A percentile compares a stretch with the other conserved stretches of the same genome.
These are phyloP conservation scores for Tapirus terrestris DNA, from an alignment of 2,113 vertebrate genomes.

Conservation along the genomic window DNA sequence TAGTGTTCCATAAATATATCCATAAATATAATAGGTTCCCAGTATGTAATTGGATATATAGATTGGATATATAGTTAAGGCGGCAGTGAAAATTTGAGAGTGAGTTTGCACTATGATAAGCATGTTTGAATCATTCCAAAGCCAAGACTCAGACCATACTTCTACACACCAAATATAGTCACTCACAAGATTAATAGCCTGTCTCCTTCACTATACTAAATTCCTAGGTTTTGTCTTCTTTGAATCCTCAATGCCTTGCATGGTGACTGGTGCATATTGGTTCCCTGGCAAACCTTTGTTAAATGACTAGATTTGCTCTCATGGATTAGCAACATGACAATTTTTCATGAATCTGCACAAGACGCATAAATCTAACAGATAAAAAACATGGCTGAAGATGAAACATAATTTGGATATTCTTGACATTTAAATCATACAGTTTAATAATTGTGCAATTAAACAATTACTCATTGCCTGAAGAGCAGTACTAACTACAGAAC, in stretches of 20 bases:
- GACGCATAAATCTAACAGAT: not conserved
- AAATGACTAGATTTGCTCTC: not conserved
- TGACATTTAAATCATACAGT: not conserved
- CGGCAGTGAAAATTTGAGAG: not conserved
- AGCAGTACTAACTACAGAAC: conserved; percentile 54
- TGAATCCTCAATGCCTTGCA: not conserved
- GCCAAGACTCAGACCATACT: not conserved
- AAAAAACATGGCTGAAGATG: not conserved
- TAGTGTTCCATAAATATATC: not conserved
- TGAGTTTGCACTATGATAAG: not conserved
- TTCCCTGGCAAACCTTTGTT: not conserved
- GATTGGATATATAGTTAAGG: not conserved
- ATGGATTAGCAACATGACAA: not conserved
- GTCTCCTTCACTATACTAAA: not conserved
- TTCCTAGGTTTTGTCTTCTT: not conserved
- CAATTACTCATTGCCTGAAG: conserved; percentile 48
- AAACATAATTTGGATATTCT: conserved; percentile 31
- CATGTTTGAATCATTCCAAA: conserved; percentile 18
- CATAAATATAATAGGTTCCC: not conserved
- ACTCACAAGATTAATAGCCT: not conserved
- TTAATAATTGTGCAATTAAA: conserved; percentile 53
- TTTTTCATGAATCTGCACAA: not conserved
- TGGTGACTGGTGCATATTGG: not conserved
- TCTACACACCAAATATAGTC: not conserved
- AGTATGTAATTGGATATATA: not conserved